These are phyloP conservation scores for Pantherophis guttatus DNA, from an alignment of 2,113 vertebrate genomes.

Conservation along the genomic window DNA sequence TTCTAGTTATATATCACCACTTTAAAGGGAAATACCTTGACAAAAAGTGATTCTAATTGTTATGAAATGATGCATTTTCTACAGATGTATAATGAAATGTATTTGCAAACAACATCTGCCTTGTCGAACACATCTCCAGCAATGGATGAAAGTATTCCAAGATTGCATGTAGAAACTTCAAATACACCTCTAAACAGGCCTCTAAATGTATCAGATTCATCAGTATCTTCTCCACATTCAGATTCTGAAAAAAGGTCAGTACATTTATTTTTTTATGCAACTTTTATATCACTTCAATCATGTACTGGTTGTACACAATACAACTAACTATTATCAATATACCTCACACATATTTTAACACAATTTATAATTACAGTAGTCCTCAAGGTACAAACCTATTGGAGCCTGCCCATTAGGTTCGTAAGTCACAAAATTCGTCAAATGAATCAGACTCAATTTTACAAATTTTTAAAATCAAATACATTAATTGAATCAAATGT, in stretches of 20 bases:
- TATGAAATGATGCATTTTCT: slow-evolving; percentile 3
- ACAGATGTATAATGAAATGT: slow-evolving; percentile 65
- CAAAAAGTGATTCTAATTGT: slow-evolving; percentile 34
- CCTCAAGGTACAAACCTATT: no score
- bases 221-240: slow-evolving; percentile 54
- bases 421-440: no score
- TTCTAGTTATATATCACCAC: neutral
- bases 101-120: slow-evolving; percentile 49
- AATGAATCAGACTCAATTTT: no score
- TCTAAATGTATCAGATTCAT: slow-evolving; percentile 54
- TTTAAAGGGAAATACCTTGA: neutral
- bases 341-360: neutral
- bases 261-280: neutral
- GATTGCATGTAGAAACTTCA: slow-evolving; percentile 57
- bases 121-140: slow-evolving; percentile 58
- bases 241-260: slow-evolving; percentile 72
- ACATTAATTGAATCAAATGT: no score
- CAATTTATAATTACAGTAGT: neutral
- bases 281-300: neutral
- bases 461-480: no score
- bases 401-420: no score
- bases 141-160: slow-evolving; percentile 52
- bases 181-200: slow-evolving; percentile 55
- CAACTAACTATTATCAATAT: neutral
- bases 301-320: neutral